Evolutionary conservation across 2,113 vertebrate genomes (phyloP).

Genomic region (Papio anubis): DNA sequence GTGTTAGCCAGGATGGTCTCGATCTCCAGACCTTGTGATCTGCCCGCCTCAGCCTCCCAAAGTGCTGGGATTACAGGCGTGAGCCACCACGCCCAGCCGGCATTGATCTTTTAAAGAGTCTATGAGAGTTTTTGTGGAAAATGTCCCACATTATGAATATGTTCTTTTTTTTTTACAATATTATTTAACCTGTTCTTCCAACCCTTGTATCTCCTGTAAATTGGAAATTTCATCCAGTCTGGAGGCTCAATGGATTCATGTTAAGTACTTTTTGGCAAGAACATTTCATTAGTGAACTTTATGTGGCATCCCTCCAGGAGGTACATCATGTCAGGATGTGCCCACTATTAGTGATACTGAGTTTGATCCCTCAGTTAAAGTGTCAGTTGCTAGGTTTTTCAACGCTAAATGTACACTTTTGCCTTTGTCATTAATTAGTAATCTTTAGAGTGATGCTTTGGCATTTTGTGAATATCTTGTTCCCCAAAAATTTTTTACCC

Average conservation of each 20-base stretch:
- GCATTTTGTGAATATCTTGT: constrained; percentile 44
- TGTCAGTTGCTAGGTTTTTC: constrained; percentile 10
- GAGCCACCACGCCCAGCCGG: no score
- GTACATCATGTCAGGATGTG: not conserved
- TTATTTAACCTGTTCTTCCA: constrained; percentile 3
- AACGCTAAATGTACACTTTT: not conserved
- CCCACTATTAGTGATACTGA: not conserved
- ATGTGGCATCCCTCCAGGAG: not conserved
- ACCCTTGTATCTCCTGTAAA: not conserved
- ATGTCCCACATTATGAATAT: not conserved
- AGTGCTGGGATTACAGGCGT: no score
- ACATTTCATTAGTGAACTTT: not conserved
- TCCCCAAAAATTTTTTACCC: constrained; percentile 13
- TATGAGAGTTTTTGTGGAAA: not conserved
- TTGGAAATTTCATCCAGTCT: constrained; percentile 30
- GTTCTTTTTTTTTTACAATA: not conserved
- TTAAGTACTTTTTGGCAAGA: constrained; percentile 31
- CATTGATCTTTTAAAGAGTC: not conserved
- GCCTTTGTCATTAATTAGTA: constrained; percentile 13
- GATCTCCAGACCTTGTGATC: no score
- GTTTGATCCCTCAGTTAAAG: constrained; percentile 22
- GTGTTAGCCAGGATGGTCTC: no score
- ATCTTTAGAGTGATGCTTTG: constrained; percentile 46
- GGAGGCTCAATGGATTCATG: not conserved
- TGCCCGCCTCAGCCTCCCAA: no score